These are phyloP conservation scores for Lymantria monacha DNA, from an alignment of 2,888 invertebrate species.

Conservation along the genomic window DNA sequence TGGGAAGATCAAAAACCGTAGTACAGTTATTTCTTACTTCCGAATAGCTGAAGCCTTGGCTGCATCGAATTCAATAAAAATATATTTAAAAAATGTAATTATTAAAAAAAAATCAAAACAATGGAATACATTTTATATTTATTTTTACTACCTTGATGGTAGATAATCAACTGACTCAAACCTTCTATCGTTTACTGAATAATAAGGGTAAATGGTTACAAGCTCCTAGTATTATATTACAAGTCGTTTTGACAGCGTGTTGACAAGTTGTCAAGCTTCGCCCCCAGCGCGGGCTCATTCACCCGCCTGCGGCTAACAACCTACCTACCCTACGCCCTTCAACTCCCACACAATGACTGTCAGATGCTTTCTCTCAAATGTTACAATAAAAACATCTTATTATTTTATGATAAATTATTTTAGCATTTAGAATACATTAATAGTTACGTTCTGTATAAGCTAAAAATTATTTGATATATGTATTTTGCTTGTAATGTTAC, in stretches of 20 bases:
- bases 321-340: conserved; percentile 48
- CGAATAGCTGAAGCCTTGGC: conserved; percentile 26
- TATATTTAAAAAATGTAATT: conserved; percentile 3
- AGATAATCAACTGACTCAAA: not conserved
- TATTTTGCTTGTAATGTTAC: not conserved
- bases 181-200: not conserved
- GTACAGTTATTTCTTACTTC: conserved; percentile 9
- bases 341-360: conserved; percentile 46
- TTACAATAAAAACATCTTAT: conserved; percentile 31
- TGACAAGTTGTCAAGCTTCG: conserved; percentile 25
- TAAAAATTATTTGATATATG: not conserved
- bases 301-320: conserved; percentile 26
- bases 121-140: not conserved
- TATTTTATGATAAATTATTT: conserved; percentile 34
- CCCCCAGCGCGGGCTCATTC: conserved; percentile 19
- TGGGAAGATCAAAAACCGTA: conserved; percentile 3
- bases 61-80: conserved; percentile 6
- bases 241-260: conserved; percentile 9
- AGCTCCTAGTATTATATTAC: conserved; percentile 2
- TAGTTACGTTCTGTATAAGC: conserved; percentile 3
- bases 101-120: not conserved
- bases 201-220: not conserved
- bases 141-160: not conserved
- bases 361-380: conserved; percentile 33
- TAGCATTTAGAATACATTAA: conserved; percentile 18